Evolutionary conservation across 2,113 vertebrate genomes (phyloP).

Genomic region (Caloenas nicobarica): DNA sequence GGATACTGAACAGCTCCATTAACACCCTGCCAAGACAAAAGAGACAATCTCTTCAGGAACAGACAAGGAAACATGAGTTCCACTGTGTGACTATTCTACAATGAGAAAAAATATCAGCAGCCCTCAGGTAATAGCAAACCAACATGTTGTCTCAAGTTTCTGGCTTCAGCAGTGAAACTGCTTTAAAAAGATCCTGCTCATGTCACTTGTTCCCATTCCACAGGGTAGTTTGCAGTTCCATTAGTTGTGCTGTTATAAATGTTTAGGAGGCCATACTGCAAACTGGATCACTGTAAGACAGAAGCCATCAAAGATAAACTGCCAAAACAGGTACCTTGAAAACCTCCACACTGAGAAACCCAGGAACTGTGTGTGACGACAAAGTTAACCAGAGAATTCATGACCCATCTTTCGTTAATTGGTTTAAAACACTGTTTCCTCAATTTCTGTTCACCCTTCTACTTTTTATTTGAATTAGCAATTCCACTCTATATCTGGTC

Average conservation of each 20-base stretch:
- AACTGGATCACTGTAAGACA: neutral
- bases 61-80: neutral
- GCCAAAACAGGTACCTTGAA: neutral
- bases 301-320: neutral
- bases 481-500: neutral
- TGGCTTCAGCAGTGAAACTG: neutral
- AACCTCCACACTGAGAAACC: neutral
- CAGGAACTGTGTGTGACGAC: neutral
- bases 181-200: neutral
- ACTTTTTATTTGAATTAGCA: neutral
- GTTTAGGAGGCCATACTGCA: neutral
- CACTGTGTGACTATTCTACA: neutral
- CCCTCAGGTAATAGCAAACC: neutral
- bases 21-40: slow-evolving; percentile 79
- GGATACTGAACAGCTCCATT: slow-evolving; percentile 91
- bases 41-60: neutral
- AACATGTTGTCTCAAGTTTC: neutral
- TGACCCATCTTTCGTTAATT: neutral
- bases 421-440: neutral
- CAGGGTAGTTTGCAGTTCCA: rapidly evolving
- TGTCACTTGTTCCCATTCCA: neutral
- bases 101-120: neutral
- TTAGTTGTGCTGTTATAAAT: neutral
- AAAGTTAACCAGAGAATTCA: neutral
- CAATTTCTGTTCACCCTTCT: neutral